These are phyloP conservation scores for Lysandra bellargus DNA, from an alignment of 2,888 invertebrate genomes.

Conservation along the genomic window DNA sequence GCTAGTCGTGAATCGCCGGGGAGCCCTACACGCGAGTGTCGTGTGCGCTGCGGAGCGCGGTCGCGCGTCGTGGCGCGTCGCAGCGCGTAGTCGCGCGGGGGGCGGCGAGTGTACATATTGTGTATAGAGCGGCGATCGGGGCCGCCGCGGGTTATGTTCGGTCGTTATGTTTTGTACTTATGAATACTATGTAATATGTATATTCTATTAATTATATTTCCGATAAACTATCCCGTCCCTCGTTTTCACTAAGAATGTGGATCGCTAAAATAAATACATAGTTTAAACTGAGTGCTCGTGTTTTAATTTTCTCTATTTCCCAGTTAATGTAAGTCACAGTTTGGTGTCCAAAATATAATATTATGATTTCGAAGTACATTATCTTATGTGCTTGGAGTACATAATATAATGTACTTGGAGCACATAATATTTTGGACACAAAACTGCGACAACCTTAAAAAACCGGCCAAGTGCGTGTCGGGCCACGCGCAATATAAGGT, in stretches of 20 bases:
- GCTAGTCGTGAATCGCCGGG: neutral
- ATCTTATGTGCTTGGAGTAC: no score
- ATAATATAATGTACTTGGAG: no score
- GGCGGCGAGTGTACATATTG: constrained; percentile 30
- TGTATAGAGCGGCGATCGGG: constrained; percentile 27
- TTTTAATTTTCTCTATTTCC: neutral
- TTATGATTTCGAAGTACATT: no score
- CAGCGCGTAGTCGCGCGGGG: neutral
- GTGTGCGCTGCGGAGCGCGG: neutral
- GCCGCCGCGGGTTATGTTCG: constrained; percentile 21
- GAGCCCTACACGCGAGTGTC: neutral
- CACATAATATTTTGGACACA: no score
- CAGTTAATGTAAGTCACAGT: no score
- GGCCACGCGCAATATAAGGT: no score
- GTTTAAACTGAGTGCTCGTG: constrained; percentile 45
- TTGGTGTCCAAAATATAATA: no score
- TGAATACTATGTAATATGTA: constrained; percentile 39
- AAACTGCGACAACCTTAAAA: no score
- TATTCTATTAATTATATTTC: constrained; percentile 53
- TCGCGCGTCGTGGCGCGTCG: neutral
- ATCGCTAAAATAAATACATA: constrained; percentile 62
- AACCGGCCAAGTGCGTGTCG: no score
- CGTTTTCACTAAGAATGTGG: constrained; percentile 63
- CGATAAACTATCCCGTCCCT: constrained; percentile 75
- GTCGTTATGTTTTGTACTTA: constrained; percentile 38